Evolutionary conservation across 2,888 invertebrate species (phyloP).

Genomic region (Melieria crassipennis): DNA sequence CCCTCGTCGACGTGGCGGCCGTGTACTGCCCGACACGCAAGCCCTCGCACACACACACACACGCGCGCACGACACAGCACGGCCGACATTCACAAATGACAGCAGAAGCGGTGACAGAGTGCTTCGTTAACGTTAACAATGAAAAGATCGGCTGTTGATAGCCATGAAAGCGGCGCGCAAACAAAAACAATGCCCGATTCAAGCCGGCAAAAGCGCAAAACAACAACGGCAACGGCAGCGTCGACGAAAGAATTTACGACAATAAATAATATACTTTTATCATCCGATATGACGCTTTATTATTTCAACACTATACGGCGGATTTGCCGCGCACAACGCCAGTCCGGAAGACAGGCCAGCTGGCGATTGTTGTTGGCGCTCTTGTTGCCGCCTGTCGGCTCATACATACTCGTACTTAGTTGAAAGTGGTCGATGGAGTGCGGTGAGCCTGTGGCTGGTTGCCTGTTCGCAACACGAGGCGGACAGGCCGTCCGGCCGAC

Average conservation of each 20-base stretch:
- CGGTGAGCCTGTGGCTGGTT: no score
- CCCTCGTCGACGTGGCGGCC: no score
- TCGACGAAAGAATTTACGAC: slow-evolving; percentile 17
- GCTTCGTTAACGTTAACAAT: slow-evolving; percentile 30
- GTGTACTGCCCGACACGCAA: no score
- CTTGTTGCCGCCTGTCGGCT: no score
- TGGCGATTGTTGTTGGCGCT: no score
- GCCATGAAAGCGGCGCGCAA: slow-evolving; percentile 14
- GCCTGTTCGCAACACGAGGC: no score
- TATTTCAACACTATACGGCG: slow-evolving; percentile 33
- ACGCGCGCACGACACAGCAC: not conserved
- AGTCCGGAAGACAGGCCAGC: no score
- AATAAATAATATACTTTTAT: slow-evolving; percentile 29
- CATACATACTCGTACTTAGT: no score
- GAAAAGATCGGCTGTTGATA: slow-evolving; percentile 28
- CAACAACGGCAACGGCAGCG: slow-evolving; percentile 4
- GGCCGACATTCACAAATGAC: not conserved
- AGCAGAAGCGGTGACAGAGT: slow-evolving; percentile 15
- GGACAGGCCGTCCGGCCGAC: no score
- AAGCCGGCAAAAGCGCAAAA: not conserved
- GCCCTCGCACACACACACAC: not conserved
- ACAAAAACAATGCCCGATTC: slow-evolving; percentile 7
- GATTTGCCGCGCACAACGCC: slow-evolving; percentile 2
- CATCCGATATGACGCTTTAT: slow-evolving; percentile 32
- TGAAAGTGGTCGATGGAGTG: no score